Percentiles rank a stretch among this genome's conserved stretches.
Conservation (phyloP, 2,797 vertebrate species). For the Coendou prehensilis region DNA sequence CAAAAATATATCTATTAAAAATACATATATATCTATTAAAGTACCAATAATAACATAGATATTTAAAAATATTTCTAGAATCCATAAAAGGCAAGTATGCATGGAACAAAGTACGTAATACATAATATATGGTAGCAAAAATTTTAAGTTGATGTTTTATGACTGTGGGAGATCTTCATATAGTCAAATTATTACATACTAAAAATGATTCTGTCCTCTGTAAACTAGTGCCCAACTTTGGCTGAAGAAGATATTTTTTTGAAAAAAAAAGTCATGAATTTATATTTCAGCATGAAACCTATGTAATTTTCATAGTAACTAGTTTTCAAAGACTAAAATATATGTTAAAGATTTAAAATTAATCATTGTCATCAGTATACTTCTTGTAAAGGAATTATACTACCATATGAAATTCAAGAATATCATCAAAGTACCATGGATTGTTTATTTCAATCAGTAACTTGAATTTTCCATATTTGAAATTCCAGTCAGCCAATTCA, state of each 20-base stretch:
- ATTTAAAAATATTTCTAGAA: background rate
- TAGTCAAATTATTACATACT: background rate
- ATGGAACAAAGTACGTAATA: background rate
- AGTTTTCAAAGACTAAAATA: background rate
- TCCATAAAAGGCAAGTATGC: background rate
- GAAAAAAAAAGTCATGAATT: background rate
- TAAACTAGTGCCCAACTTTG: background rate
- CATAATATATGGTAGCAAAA: background rate
- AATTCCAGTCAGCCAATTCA: background rate
- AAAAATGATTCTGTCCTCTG: background rate
- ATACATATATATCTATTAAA: background rate
- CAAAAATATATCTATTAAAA: background rate
- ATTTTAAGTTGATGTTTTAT: background rate
- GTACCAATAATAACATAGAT: background rate
- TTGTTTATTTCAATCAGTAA: background rate
- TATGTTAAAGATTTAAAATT: background rate
- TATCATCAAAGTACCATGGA: background rate
- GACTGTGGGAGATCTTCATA: background rate
- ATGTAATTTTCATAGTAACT: background rate
- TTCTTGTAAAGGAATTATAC: background rate
- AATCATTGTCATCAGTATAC: background rate
- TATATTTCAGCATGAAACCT: background rate
- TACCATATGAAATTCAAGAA: background rate
- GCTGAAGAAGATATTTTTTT: background rate
- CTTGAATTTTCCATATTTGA: background rate